A percentile compares a stretch with the other conserved stretches of the same genome.
Evolutionary conservation across 2,888 invertebrate species (phyloP).

Genomic region (Clusia tigrina): DNA sequence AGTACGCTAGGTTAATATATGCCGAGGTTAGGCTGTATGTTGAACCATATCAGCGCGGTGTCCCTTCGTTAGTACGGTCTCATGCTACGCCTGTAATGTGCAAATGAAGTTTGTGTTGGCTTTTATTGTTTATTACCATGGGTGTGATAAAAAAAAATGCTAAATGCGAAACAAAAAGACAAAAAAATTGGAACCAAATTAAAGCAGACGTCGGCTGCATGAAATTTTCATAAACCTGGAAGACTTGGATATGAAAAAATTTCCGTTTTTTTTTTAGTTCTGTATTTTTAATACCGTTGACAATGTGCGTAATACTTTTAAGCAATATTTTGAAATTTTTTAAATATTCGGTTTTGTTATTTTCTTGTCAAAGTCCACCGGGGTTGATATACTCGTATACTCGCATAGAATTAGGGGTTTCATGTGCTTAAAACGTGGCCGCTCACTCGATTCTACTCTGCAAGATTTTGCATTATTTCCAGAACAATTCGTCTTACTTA

Average conservation of each 20-base stretch:
- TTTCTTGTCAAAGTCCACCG: not conserved
- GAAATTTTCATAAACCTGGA: slow-evolving; percentile 7
- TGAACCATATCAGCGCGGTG: slow-evolving; percentile 17
- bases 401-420: too few species aligned
- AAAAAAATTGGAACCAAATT: slow-evolving; percentile 15
- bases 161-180: slow-evolving; percentile 11
- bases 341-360: not conserved
- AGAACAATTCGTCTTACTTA: too few species aligned
- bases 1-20: slow-evolving; percentile 2
- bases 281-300: too few species aligned
- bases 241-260: too few species aligned
- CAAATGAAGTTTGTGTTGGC: slow-evolving; percentile 19
- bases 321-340: too few species aligned
- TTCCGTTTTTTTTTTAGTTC: slow-evolving; percentile 7
- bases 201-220: slow-evolving; percentile 11
- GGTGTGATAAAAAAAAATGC: slow-evolving; percentile 10
- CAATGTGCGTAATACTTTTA: too few species aligned
- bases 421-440: too few species aligned
- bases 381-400: too few species aligned
- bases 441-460: too few species aligned
- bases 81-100: slow-evolving; percentile 17
- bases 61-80: slow-evolving; percentile 1
- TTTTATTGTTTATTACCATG: slow-evolving; percentile 12
- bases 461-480: too few species aligned
- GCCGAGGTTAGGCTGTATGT: slow-evolving; percentile 15